A percentile compares a stretch with the other conserved stretches of the same genome.
These are phyloP conservation scores for Neogobius melanostomus DNA, from an alignment of 2,113 vertebrate species.

Conservation along the genomic window DNA sequence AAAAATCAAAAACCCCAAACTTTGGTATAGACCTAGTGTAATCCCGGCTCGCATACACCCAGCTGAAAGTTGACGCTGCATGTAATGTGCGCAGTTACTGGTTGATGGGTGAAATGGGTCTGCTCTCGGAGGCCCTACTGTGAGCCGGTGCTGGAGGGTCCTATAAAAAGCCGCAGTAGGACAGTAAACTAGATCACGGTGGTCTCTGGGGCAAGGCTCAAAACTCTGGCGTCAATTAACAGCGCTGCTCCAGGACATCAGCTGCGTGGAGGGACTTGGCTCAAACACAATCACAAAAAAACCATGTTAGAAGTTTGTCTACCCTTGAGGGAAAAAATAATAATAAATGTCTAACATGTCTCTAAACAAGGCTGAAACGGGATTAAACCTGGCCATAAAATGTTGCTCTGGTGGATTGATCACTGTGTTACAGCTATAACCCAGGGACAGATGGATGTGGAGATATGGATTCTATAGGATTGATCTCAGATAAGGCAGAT, in stretches of 20 bases:
- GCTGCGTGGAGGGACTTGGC: constrained; percentile 18
- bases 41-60: constrained; percentile 20
- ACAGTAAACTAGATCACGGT: constrained; percentile 74
- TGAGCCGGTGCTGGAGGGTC: constrained; percentile 30
- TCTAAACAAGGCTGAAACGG: too few relatives aligned
- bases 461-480: constrained; percentile 44
- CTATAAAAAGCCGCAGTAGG: constrained; percentile 71
- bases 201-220: constrained; percentile 40
- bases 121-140: constrained; percentile 49
- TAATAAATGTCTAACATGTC: too few relatives aligned
- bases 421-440: constrained; percentile 3
- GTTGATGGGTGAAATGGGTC: constrained; percentile 61
- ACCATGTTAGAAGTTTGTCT: not conserved
- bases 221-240: constrained; percentile 28
- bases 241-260: constrained; percentile 3
- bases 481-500: constrained; percentile 31
- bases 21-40: too few relatives aligned
- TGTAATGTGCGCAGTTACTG: constrained; percentile 10
- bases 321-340: too few relatives aligned
- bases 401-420: not conserved
- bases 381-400: too few relatives aligned
- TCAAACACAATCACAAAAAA: constrained; percentile 13
- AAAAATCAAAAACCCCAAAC: too few relatives aligned
- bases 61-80: constrained; percentile 37
- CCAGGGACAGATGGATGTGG: constrained; percentile 18